Evolutionary conservation across 2,113 vertebrate species (phyloP).

Genomic region (Trichomycterus rosablanca): DNA sequence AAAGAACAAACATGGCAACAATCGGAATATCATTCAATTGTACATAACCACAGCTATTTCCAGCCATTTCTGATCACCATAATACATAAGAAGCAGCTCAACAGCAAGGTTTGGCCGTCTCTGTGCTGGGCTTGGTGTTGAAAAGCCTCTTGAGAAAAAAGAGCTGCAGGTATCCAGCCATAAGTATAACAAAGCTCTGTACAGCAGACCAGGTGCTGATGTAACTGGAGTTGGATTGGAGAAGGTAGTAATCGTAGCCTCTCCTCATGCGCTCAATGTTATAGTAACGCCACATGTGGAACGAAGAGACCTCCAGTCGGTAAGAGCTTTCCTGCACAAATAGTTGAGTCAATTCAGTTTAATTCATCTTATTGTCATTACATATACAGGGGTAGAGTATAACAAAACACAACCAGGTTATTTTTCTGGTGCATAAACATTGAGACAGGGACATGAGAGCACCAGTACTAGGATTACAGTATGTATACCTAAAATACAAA

Average conservation of each 20-base stretch:
- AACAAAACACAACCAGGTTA: too few relatives aligned
- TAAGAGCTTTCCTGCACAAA: constrained; percentile 63
- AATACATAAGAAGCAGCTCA: constrained; percentile 45
- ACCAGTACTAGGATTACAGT: too few relatives aligned
- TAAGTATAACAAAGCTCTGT: constrained; percentile 78
- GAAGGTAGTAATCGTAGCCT: constrained; percentile 73
- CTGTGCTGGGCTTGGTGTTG: constrained; percentile 38
- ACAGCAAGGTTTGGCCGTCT: constrained; percentile 71
- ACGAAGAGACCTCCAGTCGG: constrained; percentile 70
- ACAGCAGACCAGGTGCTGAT: constrained; percentile 80
- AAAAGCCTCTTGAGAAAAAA: constrained; percentile 85
- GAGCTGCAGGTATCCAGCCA: constrained; percentile 83
- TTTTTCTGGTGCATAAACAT: too few relatives aligned
- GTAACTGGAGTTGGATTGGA: constrained; percentile 78
- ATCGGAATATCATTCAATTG: too few relatives aligned
- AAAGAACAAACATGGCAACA: background rate
- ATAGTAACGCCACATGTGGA: constrained; percentile 92
- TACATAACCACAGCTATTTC: background rate
- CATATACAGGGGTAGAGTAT: too few relatives aligned
- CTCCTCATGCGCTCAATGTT: constrained; percentile 79
- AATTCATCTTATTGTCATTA: background rate
- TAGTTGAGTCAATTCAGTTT: background rate
- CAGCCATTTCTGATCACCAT: background rate
- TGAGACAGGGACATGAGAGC: too few relatives aligned
- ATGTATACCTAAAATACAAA: too few relatives aligned